Evolutionary conservation across 2,888 invertebrate species (phyloP), one percentile per base, ranked within the genome.

Genomic region (Poecilus cupreus): DNA sequence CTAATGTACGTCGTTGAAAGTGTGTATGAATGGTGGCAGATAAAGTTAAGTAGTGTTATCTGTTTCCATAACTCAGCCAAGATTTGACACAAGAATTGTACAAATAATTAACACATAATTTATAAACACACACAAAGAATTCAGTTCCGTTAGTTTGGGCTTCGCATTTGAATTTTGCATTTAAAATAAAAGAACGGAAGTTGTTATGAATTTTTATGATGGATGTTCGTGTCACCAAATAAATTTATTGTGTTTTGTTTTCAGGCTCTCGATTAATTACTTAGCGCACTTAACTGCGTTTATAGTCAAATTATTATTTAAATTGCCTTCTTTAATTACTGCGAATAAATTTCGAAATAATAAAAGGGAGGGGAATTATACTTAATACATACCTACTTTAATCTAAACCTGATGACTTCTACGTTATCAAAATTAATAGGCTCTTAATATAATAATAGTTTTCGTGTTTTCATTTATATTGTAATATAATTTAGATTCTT

Each of bases 201-300:
- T 72, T 72, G 72, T 46, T 72, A 72, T 72, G 46, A 72, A 72
- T 72, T 72, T 72, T 72, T 46, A 72, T 72, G 72, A 72, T 72
- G 46, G 46, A 72, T 43, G 72, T 72, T 46, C 72, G 24, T 46
- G 72, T 72, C 72, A 72, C 72, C 72, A 72, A 68, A 72, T 72
- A 32, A 68, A 68, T 72, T 72, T 72, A 72, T 72, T 46, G 22
- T 13, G 43, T 22, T 46, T 72, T 43, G 46, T 72, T 72, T 11
- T 43, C 46, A 46, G 6, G 10, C 22, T 72, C 46, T 22, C 72
- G 39, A 37, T 68, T 68, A 39, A 68, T 39, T 68, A 32, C 64
- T 32, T 57, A 57, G 24, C 22, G 13, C 60, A 60, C 10, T 60
- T 60, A 37, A 37, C 32, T 32, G 18, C 18, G 51, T 18, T 16